Evolutionary conservation across 23 tunicate species (phyloP), one percentile per base, ranked within the genome.

Genomic region (Halocynthia aurantium): DNA sequence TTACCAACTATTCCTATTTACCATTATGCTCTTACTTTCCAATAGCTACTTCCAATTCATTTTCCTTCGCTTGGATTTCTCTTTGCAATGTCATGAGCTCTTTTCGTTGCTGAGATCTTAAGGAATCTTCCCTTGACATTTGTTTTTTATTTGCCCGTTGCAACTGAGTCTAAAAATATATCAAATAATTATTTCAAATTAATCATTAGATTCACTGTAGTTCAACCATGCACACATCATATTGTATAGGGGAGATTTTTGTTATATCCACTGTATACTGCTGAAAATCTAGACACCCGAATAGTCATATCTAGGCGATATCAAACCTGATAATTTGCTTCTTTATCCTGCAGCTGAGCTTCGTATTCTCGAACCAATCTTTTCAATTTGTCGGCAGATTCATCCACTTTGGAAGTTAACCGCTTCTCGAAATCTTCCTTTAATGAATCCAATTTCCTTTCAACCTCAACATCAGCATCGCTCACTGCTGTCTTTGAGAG

Each of bases 301-400:
- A 31, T 31, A 31, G 44, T 31, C 44, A 31, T 31, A 31, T 31
- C 1, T 31, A 31, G 44, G 1, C 1, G 2, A 31, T 31, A 31
- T 31, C 44, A 31, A 31, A 31, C 94, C 87, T 77, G 83, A 71
- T 70, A 52, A 61, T 82, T 69, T 61, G 86, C 91, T 44, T 92
- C 91, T 10, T 76, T 74, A 54, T 82, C 51, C 73, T 77, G 71
- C 57, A 66, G 82, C 74, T 92, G 80, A 7, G 93, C 82, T 70
- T 92, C 98, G 56, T 92, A 92, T 61, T 86, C 82, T 55, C 78
- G 82, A n/a, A 92, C 77, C 64, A 92, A 54, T 55, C 79, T 61
- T 65, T 92, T 92, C 76, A 92, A 81, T 64, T 78, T 83, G 61
- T 92, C 87, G 60, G 83, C 83, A 8, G 77, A 71, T 13, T 86